These are phyloP conservation scores for Lagria hirta DNA, from an alignment of 2,888 invertebrate species.

Conservation along the genomic window DNA sequence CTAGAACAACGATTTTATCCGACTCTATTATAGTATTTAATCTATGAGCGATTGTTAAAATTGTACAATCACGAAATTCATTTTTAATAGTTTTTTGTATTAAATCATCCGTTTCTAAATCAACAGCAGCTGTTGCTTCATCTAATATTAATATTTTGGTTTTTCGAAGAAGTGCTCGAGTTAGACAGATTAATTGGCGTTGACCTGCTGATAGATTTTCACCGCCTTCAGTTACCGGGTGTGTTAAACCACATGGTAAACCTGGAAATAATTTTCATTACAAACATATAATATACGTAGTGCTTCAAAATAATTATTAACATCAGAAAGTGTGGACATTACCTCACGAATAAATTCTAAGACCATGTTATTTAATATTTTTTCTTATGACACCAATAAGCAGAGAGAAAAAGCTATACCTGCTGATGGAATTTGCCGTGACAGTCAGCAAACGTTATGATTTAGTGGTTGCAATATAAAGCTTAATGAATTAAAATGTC, in stretches of 20 bases:
- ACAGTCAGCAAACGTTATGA: too few species aligned
- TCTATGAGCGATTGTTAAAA: slow-evolving; percentile 64
- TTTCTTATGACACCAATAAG: too few species aligned
- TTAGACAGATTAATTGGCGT: slow-evolving; percentile 56
- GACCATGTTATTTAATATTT: too few species aligned
- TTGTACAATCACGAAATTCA: slow-evolving; percentile 60
- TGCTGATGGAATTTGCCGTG: too few species aligned
- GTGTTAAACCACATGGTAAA: slow-evolving; percentile 73
- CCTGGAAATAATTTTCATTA: too few species aligned
- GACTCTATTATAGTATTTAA: slow-evolving; percentile 57
- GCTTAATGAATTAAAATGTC: too few species aligned
- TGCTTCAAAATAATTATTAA: too few species aligned
- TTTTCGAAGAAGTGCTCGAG: slow-evolving; percentile 55
- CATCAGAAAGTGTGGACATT: too few species aligned
- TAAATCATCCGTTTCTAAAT: slow-evolving; percentile 58
- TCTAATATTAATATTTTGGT: slow-evolving; percentile 56
- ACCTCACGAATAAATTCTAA: too few species aligned
- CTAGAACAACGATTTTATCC: slow-evolving; percentile 52
- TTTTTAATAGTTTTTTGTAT: slow-evolving; percentile 58
- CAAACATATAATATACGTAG: too few species aligned
- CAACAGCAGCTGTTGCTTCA: slow-evolving; percentile 60
- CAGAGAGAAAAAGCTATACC: too few species aligned
- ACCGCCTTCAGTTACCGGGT: slow-evolving; percentile 56
- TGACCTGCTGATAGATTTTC: slow-evolving; percentile 54
- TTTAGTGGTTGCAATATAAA: too few species aligned